Evolutionary conservation across 2,113 vertebrate species (phyloP).

Genomic region (Sminthopsis crassicaudata): DNA sequence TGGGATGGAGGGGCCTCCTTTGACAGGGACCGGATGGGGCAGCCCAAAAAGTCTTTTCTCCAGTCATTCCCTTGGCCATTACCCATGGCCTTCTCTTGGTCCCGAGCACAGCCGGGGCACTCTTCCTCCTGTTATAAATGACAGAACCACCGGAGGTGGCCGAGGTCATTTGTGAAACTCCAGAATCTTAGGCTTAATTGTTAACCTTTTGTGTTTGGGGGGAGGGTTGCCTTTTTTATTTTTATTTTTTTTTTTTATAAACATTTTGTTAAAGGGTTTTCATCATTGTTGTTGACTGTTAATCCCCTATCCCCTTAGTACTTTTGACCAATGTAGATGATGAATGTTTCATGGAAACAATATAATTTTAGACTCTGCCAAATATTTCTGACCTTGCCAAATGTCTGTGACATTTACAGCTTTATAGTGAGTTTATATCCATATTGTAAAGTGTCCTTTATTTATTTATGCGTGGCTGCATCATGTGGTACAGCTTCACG

Average conservation of each 20-base stretch:
- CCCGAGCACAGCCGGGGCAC: neutral
- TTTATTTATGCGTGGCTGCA: slow-evolving; percentile 75
- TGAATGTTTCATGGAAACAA: slow-evolving; percentile 63
- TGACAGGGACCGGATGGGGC: neutral
- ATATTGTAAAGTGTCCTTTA: slow-evolving; percentile 62
- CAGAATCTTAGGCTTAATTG: neutral
- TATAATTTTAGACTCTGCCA: slow-evolving; percentile 37
- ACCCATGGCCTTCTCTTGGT: neutral
- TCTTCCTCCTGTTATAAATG: neutral
- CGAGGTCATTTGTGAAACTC: neutral
- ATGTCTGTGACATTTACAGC: slow-evolving; percentile 54
- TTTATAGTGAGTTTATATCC: slow-evolving; percentile 58
- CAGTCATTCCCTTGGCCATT: neutral
- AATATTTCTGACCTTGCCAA: slow-evolving; percentile 12
- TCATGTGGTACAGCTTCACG: slow-evolving; percentile 33
- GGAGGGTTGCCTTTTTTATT: neutral
- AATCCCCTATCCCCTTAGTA: slow-evolving; percentile 31
- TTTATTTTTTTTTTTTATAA: neutral
- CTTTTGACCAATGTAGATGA: slow-evolving; percentile 49
- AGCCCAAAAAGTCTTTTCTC: neutral
- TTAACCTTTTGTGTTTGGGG: neutral
- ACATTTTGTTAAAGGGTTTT: neutral
- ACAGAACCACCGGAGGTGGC: neutral
- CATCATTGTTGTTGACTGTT: neutral
- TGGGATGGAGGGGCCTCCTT: neutral